Base-by-base conservation (phyloP, 1,140 invertebrate species). In the Procambarus clarkii region DNA sequence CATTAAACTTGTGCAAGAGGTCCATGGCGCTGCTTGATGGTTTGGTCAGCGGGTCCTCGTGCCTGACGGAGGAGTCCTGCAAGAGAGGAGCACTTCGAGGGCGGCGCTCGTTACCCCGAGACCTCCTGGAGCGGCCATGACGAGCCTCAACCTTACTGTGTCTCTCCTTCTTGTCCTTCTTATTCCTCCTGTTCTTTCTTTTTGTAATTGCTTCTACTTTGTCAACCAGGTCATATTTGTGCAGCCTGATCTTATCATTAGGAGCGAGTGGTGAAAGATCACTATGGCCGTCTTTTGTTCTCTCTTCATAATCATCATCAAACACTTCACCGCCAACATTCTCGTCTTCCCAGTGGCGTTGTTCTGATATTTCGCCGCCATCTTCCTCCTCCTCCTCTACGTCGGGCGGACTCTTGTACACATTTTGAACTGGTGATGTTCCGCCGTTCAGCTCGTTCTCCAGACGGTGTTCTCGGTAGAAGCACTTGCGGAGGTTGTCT, bases 401-500 rank as follows among this genome's bases (percentile, higher is more conserved):
- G 24, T 91, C 84, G 45, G 45, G 15, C 9, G 81, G 78, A 44
- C 54, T 69, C 48, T 76, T 50, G 58, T 84, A 77, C 24, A 60
- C 24, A 18, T n/a, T 78, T 34, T 64, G 74, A 50, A 44, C 34
- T 18, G 58, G 4, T 34, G 13, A 9, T 2, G 58, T 83, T 8
- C 8, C 76, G 5, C 48, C 81, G n/a, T 86, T 87, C 80, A 92
- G 58, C 74, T 92, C 84, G 7, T 83, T 78, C 76, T 89, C 64
- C 24, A 89, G 54, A 18, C 79, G 74, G 18, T 78, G 54, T 81
- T 92, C 92, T 13, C 86, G 71, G 79, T 92, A 92, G 79, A 91
- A 92, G 76, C 92, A 92, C 76, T 86, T 87, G 21, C 89, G 88
- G 64, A 92, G 69, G 89, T 92, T 92, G 11, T 92, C 79, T 76